phyloP scores from a whole-genome alignment of 2,888 invertebrate genomes.

The Neoitamus cyanurus region DNA sequence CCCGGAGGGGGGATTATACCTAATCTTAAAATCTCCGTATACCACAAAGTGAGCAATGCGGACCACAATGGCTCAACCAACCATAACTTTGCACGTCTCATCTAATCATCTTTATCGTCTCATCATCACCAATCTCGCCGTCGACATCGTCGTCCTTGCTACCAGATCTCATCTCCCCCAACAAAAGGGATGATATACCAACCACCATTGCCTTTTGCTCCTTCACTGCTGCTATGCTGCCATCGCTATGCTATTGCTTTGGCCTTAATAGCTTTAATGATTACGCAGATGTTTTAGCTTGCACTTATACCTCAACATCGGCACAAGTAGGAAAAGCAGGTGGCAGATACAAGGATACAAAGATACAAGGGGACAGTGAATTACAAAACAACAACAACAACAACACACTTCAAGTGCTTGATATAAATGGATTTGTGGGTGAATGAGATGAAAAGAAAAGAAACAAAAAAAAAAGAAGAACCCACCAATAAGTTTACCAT shows the following conservation, averaged over 20 bases:
- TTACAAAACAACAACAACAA: not conserved
- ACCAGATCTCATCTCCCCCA: not conserved
- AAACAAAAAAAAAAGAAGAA: not conserved
- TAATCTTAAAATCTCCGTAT: not conserved
- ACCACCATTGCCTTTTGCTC: not conserved
- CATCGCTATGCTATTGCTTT: not conserved
- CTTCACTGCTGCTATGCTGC: not conserved
- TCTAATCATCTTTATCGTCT: slow-evolving; percentile 32
- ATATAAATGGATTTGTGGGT: slow-evolving; percentile 27
- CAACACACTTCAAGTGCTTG: not conserved
- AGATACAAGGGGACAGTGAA: not conserved
- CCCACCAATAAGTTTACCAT: not conserved
- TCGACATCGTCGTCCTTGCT: not conserved
- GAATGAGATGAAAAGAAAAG: not conserved
- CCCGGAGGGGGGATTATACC: not conserved
- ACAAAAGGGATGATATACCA: not conserved
- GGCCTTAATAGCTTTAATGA: slow-evolving; percentile 21
- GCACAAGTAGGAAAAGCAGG: not conserved
- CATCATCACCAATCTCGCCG: not conserved
- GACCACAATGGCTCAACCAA: not conserved
- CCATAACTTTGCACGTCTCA: slow-evolving; percentile 8
- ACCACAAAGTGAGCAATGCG: not conserved
- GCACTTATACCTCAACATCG: not conserved
- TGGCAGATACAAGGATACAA: not conserved
- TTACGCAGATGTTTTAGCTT: slow-evolving; percentile 13